Conservation (phyloP, 1,140 invertebrate genomes). For the Frieseomelitta varia region DNA sequence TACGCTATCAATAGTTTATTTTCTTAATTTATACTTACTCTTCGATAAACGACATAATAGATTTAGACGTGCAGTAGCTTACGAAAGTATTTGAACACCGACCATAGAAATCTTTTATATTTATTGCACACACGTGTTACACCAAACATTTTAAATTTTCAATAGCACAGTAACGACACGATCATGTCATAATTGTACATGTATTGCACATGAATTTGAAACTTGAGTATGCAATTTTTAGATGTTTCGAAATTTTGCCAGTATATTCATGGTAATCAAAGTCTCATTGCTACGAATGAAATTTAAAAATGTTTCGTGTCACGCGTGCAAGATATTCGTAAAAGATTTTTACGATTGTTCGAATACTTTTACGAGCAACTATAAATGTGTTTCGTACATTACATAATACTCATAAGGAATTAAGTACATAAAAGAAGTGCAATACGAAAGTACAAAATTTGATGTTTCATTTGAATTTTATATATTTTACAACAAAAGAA, state of each 20-base stretch:
- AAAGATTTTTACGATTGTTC: not conserved
- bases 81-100: not conserved
- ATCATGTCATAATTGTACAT: not conserved
- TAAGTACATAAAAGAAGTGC: conserved; percentile 71
- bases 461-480: conserved; percentile 65
- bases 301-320: not conserved
- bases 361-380: not conserved
- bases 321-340: not conserved
- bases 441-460: conserved; percentile 74
- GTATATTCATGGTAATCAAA: not conserved
- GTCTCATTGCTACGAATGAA: not conserved
- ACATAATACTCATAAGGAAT: conserved; percentile 67
- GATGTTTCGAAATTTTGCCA: not conserved
- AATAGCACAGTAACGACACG: not conserved
- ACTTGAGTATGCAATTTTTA: not conserved
- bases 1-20: conserved; percentile 69
- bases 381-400: conserved; percentile 54
- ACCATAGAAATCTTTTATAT: not conserved
- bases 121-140: not conserved
- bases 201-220: not conserved
- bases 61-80: conserved; percentile 23
- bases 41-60: conserved; percentile 42
- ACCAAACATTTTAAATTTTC: not conserved
- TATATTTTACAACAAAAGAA: conserved; percentile 53
- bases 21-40: conserved; percentile 62